Conservation (phyloP, 2,888 invertebrate species). For the Operophtera brumata region DNA sequence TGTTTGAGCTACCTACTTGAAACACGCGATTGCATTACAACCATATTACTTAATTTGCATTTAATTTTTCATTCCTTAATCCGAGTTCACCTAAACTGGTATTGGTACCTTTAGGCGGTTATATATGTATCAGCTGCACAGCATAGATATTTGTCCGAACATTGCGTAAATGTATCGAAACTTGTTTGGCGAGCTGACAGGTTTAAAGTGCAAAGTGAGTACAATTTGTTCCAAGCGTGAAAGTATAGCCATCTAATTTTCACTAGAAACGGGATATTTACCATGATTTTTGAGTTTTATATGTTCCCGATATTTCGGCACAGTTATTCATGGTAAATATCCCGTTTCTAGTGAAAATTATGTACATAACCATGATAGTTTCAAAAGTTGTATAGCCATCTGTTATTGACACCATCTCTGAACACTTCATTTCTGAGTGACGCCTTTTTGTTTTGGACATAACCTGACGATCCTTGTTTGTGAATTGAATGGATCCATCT, state of each 20-base stretch:
- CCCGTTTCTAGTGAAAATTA: too few relatives aligned
- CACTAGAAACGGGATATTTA: too few relatives aligned
- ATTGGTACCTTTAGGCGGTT: background rate
- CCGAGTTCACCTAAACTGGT: background rate
- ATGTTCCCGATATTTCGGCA: too few relatives aligned
- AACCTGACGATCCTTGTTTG: conserved; percentile 23
- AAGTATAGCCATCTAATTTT: too few relatives aligned
- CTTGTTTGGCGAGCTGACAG: conserved; percentile 56
- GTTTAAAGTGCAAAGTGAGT: conserved; percentile 37
- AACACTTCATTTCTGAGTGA: background rate
- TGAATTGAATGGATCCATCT: conserved; percentile 26
- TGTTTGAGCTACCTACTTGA: too few relatives aligned
- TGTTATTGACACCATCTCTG: conserved; percentile 19
- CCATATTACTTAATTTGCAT: too few relatives aligned
- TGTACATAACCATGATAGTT: too few relatives aligned
- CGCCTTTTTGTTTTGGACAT: conserved; percentile 2
- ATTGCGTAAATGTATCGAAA: conserved; percentile 52
- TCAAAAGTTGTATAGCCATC: too few relatives aligned
- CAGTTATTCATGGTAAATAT: too few relatives aligned
- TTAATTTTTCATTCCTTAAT: too few relatives aligned
- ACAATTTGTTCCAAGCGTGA: conserved; percentile 52
- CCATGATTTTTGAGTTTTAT: too few relatives aligned
- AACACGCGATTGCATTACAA: too few relatives aligned
- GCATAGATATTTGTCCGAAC: conserved; percentile 35
- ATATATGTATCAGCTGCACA: background rate